Base-by-base conservation (phyloP, 2,113 vertebrate genomes). In the Odontophorus gujanensis region DNA sequence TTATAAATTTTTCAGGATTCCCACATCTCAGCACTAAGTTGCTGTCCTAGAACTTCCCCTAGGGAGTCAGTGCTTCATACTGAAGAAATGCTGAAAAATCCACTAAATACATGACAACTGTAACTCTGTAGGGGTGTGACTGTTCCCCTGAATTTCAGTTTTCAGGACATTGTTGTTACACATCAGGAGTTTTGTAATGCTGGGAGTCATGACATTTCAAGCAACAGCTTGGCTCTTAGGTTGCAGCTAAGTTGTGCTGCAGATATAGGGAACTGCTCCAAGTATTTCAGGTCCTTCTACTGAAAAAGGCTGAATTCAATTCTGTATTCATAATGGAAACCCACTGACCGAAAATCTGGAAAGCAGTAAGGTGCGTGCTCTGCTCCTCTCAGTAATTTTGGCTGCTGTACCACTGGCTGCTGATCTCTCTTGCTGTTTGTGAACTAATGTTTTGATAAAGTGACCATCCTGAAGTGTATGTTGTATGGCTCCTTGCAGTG, bases 401-500 rank as follows among this genome's bases (percentile, higher is more conserved):
- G 65, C 61, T 94, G 91, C 87, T 85, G 91, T 67, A 32, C 61
- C 24, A 62, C 25, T 40, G 36, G 61, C 69, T 68, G 89, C 91
- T 93, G 76, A 79, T 40, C 66, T 24, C 25, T 59, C 6, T 84
- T 63, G 81, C 82, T 89, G 50, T 87, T 87, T 96, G 86, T 85
- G 87, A 92, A 88, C 85, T 95, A 95, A 92, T 0, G 0, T 62
- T 63, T 67, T 85, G 87, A 59, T 87, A 87, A 85, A 88, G 81
- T 19, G 59, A 47, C 72, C 71, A 1, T 74, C 30, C 57, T 83
- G 80, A 50, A 9, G 57, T 90, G 53, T 57, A 89, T 26, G 69
- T 82, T 84, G 69, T 95, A 58, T 87, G 81, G 61, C 63, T 94
- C 40, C 57, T 66, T 91, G 36, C 80, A 81, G 40, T 93, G 80